phyloP scores from a whole-genome alignment of 2,888 invertebrate species.

The Drosophila nigricruria region DNA sequence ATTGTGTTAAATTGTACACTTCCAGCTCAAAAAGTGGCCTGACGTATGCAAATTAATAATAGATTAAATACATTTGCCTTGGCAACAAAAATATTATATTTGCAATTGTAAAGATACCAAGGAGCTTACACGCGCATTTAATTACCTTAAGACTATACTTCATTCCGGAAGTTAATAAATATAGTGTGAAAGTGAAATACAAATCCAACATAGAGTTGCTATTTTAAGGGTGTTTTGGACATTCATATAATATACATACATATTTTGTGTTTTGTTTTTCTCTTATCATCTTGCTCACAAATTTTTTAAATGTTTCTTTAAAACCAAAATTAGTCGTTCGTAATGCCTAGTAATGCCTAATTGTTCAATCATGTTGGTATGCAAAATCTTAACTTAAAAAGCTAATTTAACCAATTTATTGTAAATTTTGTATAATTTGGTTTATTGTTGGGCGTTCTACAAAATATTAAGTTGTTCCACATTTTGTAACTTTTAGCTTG shows the following conservation, averaged over 20 bases:
- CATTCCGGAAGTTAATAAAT: not conserved
- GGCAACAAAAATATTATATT: slow-evolving; percentile 7
- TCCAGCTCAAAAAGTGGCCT: too few species aligned
- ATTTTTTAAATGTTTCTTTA: slow-evolving; percentile 17
- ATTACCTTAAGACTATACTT: not conserved
- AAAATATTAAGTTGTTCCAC: slow-evolving; percentile 20
- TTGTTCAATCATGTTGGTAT: not conserved
- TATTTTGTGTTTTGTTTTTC: slow-evolving; percentile 8
- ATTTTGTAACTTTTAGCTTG: slow-evolving; percentile 62
- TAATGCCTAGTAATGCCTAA: slow-evolving; percentile 1
- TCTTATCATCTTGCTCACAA: slow-evolving; percentile 8
- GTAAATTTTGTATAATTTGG: slow-evolving; percentile 11
- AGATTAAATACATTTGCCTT: not conserved
- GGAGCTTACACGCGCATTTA: not conserved
- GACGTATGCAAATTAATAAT: too few species aligned
- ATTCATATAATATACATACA: slow-evolving; percentile 38
- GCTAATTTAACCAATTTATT: slow-evolving; percentile 19
- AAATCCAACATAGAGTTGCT: slow-evolving; percentile 12
- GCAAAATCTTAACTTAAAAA: slow-evolving; percentile 16
- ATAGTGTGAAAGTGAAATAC: slow-evolving; percentile 7
- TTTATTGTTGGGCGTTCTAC: slow-evolving; percentile 13
- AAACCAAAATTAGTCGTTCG: not conserved
- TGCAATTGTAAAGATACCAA: not conserved
- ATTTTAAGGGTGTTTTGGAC: slow-evolving; percentile 2
- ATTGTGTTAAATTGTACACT: not conserved